Conservation (phyloP, 2,888 invertebrate genomes). For the Taenaris catops region DNA sequence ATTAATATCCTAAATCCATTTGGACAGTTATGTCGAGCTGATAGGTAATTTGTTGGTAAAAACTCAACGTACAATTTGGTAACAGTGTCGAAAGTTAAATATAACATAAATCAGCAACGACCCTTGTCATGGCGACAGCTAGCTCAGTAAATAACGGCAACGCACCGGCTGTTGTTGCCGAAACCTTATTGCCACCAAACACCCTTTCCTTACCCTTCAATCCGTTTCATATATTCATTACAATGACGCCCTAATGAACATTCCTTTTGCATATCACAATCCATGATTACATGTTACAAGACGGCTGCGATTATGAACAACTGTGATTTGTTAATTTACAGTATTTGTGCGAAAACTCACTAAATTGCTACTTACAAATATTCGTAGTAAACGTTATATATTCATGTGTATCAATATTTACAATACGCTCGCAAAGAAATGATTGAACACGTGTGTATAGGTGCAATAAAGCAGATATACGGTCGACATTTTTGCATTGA, state of each 20-base stretch:
- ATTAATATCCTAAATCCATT: no score
- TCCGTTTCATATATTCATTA: constrained; percentile 22
- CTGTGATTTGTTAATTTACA: no score
- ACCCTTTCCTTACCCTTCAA: constrained; percentile 11
- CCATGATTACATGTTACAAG: constrained; percentile 1
- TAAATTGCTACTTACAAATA: constrained; percentile 1
- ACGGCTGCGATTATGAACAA: constrained; percentile 1
- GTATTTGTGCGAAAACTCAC: constrained; percentile 2
- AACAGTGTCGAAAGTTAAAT: constrained; percentile 56
- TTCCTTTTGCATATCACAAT: constrained; percentile 6
- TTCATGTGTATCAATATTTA: no score
- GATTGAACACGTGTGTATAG: no score
- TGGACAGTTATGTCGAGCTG: neutral
- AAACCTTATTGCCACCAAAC: constrained; percentile 32
- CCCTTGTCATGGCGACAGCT: constrained; percentile 51
- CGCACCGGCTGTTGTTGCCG: constrained; percentile 44
- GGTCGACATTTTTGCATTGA: no score
- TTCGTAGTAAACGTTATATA: no score
- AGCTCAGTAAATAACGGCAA: constrained; percentile 53
- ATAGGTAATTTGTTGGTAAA: constrained; percentile 11
- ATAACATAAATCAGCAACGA: constrained; percentile 67
- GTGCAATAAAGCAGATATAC: no score
- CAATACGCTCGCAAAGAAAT: neutral
- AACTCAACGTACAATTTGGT: constrained; percentile 21
- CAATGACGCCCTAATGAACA: constrained; percentile 18